phyloP scores from a whole-genome alignment of 2,797 vertebrate genomes.

The Dendrocincla fuliginosa region DNA sequence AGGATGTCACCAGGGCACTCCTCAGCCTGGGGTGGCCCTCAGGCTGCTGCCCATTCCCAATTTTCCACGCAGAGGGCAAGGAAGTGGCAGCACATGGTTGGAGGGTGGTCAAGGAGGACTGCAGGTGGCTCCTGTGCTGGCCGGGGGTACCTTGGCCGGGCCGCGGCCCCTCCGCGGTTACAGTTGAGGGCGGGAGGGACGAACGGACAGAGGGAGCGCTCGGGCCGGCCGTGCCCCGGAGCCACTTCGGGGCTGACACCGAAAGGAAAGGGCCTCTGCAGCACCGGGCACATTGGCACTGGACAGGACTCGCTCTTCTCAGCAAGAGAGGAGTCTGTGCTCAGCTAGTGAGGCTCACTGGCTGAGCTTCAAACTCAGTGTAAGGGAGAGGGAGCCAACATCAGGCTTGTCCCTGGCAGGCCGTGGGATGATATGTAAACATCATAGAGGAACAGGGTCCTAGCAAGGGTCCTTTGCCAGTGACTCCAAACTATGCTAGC shows the following conservation, averaged over 20 bases:
- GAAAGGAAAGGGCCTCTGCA: too few species aligned
- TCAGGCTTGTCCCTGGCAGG: not conserved
- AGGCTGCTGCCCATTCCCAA: accelerated
- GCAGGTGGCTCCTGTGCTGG: too few species aligned
- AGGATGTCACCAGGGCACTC: accelerated
- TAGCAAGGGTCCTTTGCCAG: not conserved
- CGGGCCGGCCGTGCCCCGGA: too few species aligned
- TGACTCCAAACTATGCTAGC: not conserved
- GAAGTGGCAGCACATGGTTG: not conserved
- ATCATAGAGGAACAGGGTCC: not conserved
- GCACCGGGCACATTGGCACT: not conserved
- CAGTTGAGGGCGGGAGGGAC: not conserved
- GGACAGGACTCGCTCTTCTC: not conserved
- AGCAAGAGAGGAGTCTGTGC: not conserved
- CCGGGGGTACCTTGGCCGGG: too few species aligned
- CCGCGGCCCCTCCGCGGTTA: not conserved
- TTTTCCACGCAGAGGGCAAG: accelerated
- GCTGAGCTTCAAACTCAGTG: not conserved
- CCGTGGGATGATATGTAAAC: not conserved
- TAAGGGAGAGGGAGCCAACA: not conserved
- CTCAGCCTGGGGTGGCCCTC: not conserved
- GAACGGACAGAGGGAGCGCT: too few species aligned
- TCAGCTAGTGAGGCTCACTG: not conserved
- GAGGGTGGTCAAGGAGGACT: accelerated
- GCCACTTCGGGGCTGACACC: too few species aligned